phyloP scores from a whole-genome alignment of 2,113 vertebrate genomes.

The Chinchilla lanigera region DNA sequence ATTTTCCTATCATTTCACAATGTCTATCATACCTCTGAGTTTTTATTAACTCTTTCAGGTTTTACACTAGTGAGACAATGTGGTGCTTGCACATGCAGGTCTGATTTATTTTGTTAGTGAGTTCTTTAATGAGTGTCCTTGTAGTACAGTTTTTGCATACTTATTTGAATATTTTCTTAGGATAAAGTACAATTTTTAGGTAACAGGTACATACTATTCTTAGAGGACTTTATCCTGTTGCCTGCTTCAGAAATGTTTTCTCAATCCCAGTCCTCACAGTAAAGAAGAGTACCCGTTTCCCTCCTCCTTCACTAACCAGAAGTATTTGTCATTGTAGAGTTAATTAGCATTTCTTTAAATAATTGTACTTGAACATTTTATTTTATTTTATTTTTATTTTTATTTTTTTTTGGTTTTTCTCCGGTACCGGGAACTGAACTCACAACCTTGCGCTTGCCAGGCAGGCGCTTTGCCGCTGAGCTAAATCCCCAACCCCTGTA shows the following conservation, averaged over 20 bases:
- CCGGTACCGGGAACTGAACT: too few relatives aligned
- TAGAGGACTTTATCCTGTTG: neutral
- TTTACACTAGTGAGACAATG: too few relatives aligned
- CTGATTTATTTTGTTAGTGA: too few relatives aligned
- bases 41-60: too few relatives aligned
- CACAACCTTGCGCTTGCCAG: too few relatives aligned
- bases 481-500: too few relatives aligned
- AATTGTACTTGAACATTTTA: slow-evolving; percentile 27
- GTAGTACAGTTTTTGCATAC: neutral
- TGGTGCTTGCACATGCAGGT: too few relatives aligned
- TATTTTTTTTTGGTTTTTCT: too few relatives aligned
- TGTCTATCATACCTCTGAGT: too few relatives aligned
- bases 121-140: neutral
- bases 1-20: too few relatives aligned
- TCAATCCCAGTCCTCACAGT: neutral
- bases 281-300: neutral
- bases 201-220: neutral
- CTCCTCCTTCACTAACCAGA: neutral
- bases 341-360: slow-evolving; percentile 43
- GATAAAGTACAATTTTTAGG: neutral
- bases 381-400: too few relatives aligned
- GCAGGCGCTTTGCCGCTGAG: too few relatives aligned
- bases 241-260: neutral
- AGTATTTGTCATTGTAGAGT: neutral
- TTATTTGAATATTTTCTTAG: neutral